Evolutionary conservation across 2,888 invertebrate genomes (phyloP), one percentile per base, ranked within the genome.

Genomic region (Tineola bisselliella): DNA sequence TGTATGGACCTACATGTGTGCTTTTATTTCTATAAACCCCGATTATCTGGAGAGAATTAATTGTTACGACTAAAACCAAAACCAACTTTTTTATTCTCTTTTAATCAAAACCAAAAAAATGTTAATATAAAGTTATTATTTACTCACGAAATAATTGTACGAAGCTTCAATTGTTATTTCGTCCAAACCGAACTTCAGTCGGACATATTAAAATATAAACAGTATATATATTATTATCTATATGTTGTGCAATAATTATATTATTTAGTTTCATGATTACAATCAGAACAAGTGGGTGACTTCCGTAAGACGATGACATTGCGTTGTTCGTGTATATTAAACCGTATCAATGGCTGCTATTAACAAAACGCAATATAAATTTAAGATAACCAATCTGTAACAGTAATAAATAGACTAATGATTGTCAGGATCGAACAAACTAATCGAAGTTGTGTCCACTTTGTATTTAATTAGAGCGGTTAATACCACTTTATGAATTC

Each of bases 401-500:
- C 70, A 68, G 76, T 75, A 80, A 79, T 82, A 81, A 83, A 79
- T 76, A 80, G 74, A 77, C 77, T 82, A 84, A 82, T 83, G 79
- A 83, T 81, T 81, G 81, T 81, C 80, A 81, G 78, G 81, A 81
- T 80, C 77, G 72, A 75, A 72, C 70, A 69, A 66, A 74, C 72
- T 73, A 74, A 78, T 79, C 73, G 70, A 67, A 64, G 70, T 64
- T 64, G 25, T 48, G 52, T 68, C 66, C 68, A 65, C 64, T 60
- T 61, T 48, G 61, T 62, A 71, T 65, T 61, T 63, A 60, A n/a
- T 67, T 64, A 69, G 77, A 81, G 80, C 44, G 71, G 77, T 58
- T 73, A 60, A 57, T 67, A 72, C 74, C 66, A 54, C 19, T 30
- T 4, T 6, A 25, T n/a, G n/a, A n/a, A n/a, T n/a, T n/a, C n/a